phyloP scores from a whole-genome alignment of 2,888 invertebrate genomes.

The Pyrrhosoma nymphula region DNA sequence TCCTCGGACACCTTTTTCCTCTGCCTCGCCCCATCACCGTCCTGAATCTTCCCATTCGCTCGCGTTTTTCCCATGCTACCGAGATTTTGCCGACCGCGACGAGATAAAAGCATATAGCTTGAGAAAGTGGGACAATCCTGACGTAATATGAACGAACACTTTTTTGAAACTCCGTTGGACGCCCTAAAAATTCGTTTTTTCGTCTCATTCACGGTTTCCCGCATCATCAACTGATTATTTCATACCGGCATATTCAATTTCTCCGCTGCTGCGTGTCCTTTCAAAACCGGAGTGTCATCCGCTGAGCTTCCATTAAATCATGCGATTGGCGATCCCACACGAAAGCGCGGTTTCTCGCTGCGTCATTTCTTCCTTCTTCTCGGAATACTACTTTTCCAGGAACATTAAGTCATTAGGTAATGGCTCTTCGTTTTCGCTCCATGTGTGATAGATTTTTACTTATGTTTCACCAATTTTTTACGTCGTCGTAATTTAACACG shows the following conservation, averaged over 20 bases:
- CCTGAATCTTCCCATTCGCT: not conserved
- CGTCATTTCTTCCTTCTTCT: not conserved
- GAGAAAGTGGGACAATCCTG: conserved; percentile 54
- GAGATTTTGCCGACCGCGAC: not conserved
- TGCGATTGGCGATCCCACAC: not conserved
- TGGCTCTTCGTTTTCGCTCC: not conserved
- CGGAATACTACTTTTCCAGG: not conserved
- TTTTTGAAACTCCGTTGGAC: conserved; percentile 39
- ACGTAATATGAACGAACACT: conserved; percentile 1
- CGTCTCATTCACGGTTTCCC: not conserved
- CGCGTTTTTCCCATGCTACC: not conserved
- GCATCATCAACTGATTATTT: not conserved
- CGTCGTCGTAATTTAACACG: not conserved
- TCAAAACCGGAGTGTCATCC: not conserved
- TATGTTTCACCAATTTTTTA: not conserved
- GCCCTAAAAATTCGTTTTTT: conserved; percentile 23
- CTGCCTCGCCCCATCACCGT: not conserved
- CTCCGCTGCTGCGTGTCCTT: not conserved
- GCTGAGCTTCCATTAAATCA: not conserved
- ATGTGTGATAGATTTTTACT: not conserved
- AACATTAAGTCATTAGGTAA: not conserved
- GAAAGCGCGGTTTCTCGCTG: not conserved
- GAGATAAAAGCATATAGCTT: not conserved
- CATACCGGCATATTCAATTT: not conserved
- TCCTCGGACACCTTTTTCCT: conserved; percentile 30